Base-by-base conservation (phyloP, 2,113 vertebrate genomes). In the Phycodurus eques region DNA sequence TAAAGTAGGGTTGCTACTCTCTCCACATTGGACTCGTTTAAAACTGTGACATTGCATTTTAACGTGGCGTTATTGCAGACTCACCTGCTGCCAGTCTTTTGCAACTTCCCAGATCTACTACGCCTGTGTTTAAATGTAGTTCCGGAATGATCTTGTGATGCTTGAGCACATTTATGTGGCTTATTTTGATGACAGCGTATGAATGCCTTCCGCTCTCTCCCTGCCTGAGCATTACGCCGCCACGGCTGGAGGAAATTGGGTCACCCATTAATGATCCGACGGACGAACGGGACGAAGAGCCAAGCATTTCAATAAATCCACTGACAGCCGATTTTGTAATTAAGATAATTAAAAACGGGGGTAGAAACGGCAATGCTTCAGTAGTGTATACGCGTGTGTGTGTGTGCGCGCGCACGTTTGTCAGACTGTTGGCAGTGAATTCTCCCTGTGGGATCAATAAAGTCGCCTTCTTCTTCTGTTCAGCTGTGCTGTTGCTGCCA, bases 261-360 rank as follows among this genome's bases (percentile, higher is more conserved):
- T 85, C 71, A 71, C 67, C 68, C 67, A 74, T 79, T 82, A 80
- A 85, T 83, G 88, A 78, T 27, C 73, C 67, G 35, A 39, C 35
- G 35, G 6, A 39, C 77, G 67, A 75, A 84, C 83, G 76, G 61
- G 63, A 76, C 11, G 49, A 74, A 75, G 75, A 80, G 71, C 74
- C 43, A 67, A 80, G 82, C 73, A 76, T 83, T 85, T 86, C 51
- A 70, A 85, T 84, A 71, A 65, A 76, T 72, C 54, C 42, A 46
- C 64, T 84, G 81, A 83, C 81, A 89, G 75, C 76, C 79, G 72
- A 86, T 87, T 87, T 79, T 68, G 81, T 86, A 85, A 90, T 89
- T 87, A 85, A 87, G 71, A 88, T 88, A 63, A 91, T 90, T 85
- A 85, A 87, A 88, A 83, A 44, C 15, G 15, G 8, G 43, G 22